phyloP scores from a whole-genome alignment of 2,113 vertebrate species.

The Ariopsis seemanni region DNA sequence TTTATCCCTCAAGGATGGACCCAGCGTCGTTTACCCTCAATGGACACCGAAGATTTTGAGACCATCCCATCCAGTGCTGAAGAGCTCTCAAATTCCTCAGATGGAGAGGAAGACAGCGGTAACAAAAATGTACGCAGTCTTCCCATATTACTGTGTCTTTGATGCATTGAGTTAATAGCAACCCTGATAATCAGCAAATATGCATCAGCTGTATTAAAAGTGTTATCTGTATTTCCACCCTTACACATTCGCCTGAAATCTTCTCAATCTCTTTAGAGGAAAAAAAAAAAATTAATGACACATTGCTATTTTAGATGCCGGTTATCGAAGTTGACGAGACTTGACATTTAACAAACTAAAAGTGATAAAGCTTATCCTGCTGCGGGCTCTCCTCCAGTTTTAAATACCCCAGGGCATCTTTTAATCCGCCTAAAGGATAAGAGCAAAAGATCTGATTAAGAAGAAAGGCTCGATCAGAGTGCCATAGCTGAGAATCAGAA shows the following conservation, averaged over 20 bases:
- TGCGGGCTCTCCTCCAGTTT: slow-evolving; percentile 42
- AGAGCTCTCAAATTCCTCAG: slow-evolving; percentile 88
- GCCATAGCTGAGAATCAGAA: background rate
- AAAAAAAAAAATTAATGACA: slow-evolving; percentile 37
- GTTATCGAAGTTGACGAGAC: slow-evolving; percentile 56
- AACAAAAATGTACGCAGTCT: slow-evolving; percentile 75
- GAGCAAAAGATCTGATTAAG: slow-evolving; percentile 45
- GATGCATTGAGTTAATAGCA: background rate
- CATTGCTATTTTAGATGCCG: slow-evolving; percentile 58
- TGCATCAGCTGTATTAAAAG: background rate
- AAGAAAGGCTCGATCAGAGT: slow-evolving; percentile 31
- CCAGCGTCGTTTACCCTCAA: slow-evolving; percentile 76
- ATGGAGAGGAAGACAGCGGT: slow-evolving; percentile 79
- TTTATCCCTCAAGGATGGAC: slow-evolving; percentile 75
- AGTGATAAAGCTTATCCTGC: slow-evolving; percentile 50
- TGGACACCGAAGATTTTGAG: slow-evolving; percentile 84
- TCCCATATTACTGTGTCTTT: background rate
- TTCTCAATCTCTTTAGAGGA: background rate
- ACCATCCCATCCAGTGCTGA: slow-evolving; percentile 88
- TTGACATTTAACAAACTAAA: slow-evolving; percentile 70
- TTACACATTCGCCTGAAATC: background rate
- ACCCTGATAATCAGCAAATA: background rate
- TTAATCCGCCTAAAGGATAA: slow-evolving; percentile 54
- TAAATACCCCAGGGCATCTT: slow-evolving; percentile 45
- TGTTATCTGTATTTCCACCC: slow-evolving; percentile 4